Percentiles rank a stretch among this genome's conserved stretches.
Evolutionary conservation across 1,140 invertebrate genomes (phyloP).

Genomic region (Procambarus clarkii): DNA sequence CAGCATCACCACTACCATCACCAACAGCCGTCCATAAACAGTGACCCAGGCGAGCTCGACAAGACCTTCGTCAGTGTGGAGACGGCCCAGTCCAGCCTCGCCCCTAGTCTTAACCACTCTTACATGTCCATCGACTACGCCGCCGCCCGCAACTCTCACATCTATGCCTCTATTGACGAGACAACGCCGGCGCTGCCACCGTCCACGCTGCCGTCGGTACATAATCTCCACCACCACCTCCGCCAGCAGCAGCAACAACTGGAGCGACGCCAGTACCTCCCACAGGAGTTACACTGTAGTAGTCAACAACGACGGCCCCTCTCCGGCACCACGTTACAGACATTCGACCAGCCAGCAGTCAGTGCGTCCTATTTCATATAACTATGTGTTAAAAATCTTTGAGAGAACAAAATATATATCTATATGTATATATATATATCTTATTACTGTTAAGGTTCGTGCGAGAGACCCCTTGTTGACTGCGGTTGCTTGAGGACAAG

Average conservation of each 20-base stretch:
- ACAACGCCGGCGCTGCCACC: slow-evolving; percentile 81
- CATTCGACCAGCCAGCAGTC: slow-evolving; percentile 55
- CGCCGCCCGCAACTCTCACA: slow-evolving; percentile 75
- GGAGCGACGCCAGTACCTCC: slow-evolving; percentile 66
- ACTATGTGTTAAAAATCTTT: not conserved
- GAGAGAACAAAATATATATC: not conserved
- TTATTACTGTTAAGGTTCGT: not conserved
- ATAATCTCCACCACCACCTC: slow-evolving; percentile 79
- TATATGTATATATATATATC: not conserved
- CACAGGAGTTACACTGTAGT: slow-evolving; percentile 38
- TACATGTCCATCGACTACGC: slow-evolving; percentile 73
- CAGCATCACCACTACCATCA: slow-evolving; percentile 73
- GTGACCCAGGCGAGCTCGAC: slow-evolving; percentile 73
- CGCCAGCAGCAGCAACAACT: slow-evolving; percentile 73
- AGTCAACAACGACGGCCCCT: slow-evolving; percentile 49
- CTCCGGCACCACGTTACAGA: slow-evolving; percentile 39
- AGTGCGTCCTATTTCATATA: slow-evolving; percentile 65
- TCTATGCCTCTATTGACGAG: slow-evolving; percentile 79
- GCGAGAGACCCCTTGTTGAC: slow-evolving; percentile 3
- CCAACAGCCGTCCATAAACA: slow-evolving; percentile 73
- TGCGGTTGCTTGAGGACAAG: not conserved
- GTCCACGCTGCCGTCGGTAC: slow-evolving; percentile 81
- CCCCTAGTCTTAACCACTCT: slow-evolving; percentile 70
- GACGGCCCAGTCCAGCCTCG: slow-evolving; percentile 71
- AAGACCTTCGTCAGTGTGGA: slow-evolving; percentile 69